phyloP scores from a whole-genome alignment of 1,140 invertebrate species.

The Drosophila parvula region DNA sequence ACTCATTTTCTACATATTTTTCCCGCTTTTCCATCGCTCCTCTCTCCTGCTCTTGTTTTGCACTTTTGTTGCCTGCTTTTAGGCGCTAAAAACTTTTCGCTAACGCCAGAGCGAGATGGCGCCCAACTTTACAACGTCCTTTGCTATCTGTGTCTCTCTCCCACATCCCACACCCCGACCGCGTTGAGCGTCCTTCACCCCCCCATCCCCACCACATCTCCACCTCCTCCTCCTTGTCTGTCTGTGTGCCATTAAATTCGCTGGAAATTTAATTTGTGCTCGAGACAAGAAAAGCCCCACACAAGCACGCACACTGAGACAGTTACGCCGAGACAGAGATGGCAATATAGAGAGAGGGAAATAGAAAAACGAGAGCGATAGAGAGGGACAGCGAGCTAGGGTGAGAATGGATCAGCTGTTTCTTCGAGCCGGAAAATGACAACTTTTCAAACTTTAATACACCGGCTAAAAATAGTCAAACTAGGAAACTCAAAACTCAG shows the following conservation, averaged over 20 bases:
- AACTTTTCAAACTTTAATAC: constrained; percentile 28
- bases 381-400: background rate
- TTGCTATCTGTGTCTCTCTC: constrained; percentile 34
- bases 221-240: constrained; percentile 14
- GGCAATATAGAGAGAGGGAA: background rate
- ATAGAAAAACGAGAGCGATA: background rate
- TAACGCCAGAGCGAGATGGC: constrained; percentile 18
- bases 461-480: constrained; percentile 29
- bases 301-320: constrained; percentile 18
- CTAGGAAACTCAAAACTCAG: background rate
- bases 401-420: constrained; percentile 42
- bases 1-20: constrained; percentile 5
- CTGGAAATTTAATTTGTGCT: constrained; percentile 75
- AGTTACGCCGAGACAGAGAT: constrained; percentile 12
- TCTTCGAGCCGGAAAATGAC: constrained; percentile 30
- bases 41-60: constrained; percentile 5
- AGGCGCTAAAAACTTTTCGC: constrained; percentile 39
- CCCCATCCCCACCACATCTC: background rate
- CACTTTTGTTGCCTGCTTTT: constrained; percentile 41
- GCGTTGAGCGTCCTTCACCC: constrained; percentile 4
- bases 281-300: constrained; percentile 56
- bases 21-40: background rate
- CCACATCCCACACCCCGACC: constrained; percentile 1
- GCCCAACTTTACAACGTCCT: constrained; percentile 38
- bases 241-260: constrained; percentile 76